Evolutionary conservation across 37 sponge, comb jelly and placozoan species (phyloP).

Genomic region (Geodia barretti): DNA sequence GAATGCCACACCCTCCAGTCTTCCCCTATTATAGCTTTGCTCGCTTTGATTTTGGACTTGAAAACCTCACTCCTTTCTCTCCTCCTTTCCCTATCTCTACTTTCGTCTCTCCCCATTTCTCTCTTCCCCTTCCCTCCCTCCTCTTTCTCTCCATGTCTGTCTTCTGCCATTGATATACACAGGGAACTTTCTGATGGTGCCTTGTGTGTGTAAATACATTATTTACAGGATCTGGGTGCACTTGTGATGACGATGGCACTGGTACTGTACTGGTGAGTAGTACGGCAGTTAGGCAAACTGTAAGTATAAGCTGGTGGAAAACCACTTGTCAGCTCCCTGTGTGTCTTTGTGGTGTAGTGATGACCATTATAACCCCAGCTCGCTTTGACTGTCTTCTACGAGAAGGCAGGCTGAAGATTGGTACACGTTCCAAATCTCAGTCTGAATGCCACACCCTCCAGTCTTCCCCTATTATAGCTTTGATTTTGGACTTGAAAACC

Average conservation of each 20-base stretch:
- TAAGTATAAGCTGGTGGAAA: not conserved
- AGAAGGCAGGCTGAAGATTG: constrained; percentile 34
- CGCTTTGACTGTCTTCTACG: constrained; percentile 42
- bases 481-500: not conserved
- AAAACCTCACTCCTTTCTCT: not conserved
- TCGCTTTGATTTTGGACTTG: not conserved
- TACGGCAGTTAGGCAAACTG: not conserved
- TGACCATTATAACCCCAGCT: constrained; percentile 79
- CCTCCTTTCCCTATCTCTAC: constrained; percentile 22
- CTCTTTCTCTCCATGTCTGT: not conserved
- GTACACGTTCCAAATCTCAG: constrained; percentile 3
- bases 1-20: not conserved
- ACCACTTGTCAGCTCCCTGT: not conserved
- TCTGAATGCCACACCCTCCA: constrained; percentile 3
- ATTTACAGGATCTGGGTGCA: too few relatives aligned
- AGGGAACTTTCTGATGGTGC: not conserved
- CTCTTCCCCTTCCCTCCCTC: constrained; percentile 3
- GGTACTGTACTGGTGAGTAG: not conserved
- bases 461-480: not conserved
- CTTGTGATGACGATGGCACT: too few relatives aligned
- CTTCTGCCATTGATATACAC: not conserved
- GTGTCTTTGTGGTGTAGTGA: constrained; percentile 37
- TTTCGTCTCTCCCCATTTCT: not conserved
- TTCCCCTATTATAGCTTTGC: not conserved
- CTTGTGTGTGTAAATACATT: too few relatives aligned